Evolutionary conservation across 2,113 vertebrate genomes (phyloP).

Genomic region (Monopterus albus): DNA sequence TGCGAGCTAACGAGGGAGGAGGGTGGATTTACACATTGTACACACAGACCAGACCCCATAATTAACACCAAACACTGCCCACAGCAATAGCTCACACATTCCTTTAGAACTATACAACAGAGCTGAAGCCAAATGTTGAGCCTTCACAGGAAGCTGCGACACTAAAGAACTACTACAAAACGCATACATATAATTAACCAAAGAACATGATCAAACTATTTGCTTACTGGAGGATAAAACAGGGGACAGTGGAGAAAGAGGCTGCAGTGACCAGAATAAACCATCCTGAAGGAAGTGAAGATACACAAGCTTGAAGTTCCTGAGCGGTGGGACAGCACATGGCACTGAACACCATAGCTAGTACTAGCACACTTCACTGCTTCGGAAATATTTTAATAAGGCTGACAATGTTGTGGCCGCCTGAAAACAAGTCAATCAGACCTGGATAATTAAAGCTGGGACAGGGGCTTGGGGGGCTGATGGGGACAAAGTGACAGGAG

Average conservation of each 20-base stretch:
- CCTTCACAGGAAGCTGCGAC: not conserved
- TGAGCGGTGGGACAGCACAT: conserved; percentile 10
- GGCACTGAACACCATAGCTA: conserved; percentile 27
- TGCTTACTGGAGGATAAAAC: not conserved
- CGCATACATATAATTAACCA: no score
- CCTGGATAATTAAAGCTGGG: conserved; percentile 71
- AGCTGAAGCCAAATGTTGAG: not conserved
- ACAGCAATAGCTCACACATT: conserved; percentile 8
- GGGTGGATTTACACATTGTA: not conserved
- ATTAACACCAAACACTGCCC: not conserved
- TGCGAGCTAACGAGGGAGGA: conserved; percentile 27
- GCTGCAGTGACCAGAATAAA: not conserved
- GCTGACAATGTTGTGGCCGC: conserved; percentile 49
- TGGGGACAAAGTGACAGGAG: conserved; percentile 38
- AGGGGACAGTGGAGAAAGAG: not conserved
- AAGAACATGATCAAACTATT: not conserved
- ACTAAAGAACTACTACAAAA: not conserved
- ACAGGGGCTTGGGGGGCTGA: conserved; percentile 2
- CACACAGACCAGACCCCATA: not conserved
- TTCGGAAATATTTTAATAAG: conserved; percentile 78
- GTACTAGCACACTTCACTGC: conserved; percentile 65
- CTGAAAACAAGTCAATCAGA: conserved; percentile 73
- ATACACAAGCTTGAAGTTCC: conserved; percentile 36
- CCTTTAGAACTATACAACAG: conserved; percentile 2
- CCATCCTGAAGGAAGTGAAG: not conserved